Evolutionary conservation across 2,113 vertebrate genomes (phyloP).

Genomic region (Monarcha castaneiventris): DNA sequence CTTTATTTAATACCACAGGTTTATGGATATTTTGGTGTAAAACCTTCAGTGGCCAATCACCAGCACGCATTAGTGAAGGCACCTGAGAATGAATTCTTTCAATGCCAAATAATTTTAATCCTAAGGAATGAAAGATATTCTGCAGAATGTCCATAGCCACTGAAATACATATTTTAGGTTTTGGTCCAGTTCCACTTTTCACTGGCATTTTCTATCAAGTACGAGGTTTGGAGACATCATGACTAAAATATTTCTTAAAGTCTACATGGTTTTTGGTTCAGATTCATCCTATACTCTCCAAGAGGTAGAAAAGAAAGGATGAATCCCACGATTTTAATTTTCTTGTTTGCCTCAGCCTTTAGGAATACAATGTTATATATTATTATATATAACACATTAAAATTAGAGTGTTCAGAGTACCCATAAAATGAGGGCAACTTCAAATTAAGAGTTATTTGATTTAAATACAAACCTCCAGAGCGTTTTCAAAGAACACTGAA

Average conservation of each 20-base stretch:
- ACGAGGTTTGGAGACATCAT: background rate
- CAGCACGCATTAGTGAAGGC: background rate
- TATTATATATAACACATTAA: background rate
- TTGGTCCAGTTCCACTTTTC: background rate
- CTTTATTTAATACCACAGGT: background rate
- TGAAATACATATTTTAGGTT: background rate
- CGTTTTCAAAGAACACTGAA: slow-evolving; percentile 81
- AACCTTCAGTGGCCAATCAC: background rate
- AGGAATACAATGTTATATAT: background rate
- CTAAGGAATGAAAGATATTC: background rate
- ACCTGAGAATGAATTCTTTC: background rate
- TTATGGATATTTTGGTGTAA: background rate
- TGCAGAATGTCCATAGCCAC: background rate
- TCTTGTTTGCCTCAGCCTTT: background rate
- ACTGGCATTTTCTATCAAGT: background rate
- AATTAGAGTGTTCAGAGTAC: background rate
- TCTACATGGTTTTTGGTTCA: background rate
- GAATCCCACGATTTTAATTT: background rate
- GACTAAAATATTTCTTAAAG: background rate
- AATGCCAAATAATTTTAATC: background rate
- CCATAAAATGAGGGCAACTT: background rate
- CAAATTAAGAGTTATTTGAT: background rate
- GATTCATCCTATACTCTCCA: background rate
- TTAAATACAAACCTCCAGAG: slow-evolving; percentile 79
- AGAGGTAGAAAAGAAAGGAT: background rate